Base-by-base conservation (phyloP, 1,140 invertebrate genomes). In the Kradibia gibbosae region DNA sequence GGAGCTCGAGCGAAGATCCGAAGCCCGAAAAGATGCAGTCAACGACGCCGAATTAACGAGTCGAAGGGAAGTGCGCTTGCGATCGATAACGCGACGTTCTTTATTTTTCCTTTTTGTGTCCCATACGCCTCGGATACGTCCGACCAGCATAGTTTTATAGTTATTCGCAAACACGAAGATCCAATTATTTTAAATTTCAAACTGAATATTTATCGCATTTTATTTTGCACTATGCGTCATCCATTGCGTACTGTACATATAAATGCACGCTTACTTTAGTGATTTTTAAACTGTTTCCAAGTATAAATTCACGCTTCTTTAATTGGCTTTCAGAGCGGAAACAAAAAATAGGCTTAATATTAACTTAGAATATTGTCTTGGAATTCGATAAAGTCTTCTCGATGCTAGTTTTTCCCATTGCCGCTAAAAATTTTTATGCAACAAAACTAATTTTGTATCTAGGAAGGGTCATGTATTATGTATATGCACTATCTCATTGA, bases 181-280 rank as follows among this genome's bases (percentile, higher is more conserved):
- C 62, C 62, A 39, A 67, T 67, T 67, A 39, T 67, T 67, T 67
- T 39, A 17, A 67, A 67, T 17, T 39, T 67, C 36, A 39, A 3
- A 39, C 1, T 34, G 62, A 67, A 39, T 67, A 39, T 67, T 67
- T 39, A 67, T 67, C 62, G 62, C 17, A 1, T 22, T 34, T 67
- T 28, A 39, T 67, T n/a, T 67, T 67, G 20, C 62, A 67, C n/a
- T 67, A 22, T 15, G 62, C 34, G 31, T 65, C 2, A 65, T 53
- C 10, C 50, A 53, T 22, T 22, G 10, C 50, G 50, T n/a, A n/a
- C n/a, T n/a, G n/a, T n/a, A 53, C 15, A 53, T 22, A 22, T 22
- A 53, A 20, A 20, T 15, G 31, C 25, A 17, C 20, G 20, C 50
- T 3, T 17, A 13, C 55, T 11, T 34, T 1, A 62, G 7, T 36